These are phyloP conservation scores for Manis javanica DNA, from an alignment of 2,797 vertebrate genomes.

Conservation along the genomic window DNA sequence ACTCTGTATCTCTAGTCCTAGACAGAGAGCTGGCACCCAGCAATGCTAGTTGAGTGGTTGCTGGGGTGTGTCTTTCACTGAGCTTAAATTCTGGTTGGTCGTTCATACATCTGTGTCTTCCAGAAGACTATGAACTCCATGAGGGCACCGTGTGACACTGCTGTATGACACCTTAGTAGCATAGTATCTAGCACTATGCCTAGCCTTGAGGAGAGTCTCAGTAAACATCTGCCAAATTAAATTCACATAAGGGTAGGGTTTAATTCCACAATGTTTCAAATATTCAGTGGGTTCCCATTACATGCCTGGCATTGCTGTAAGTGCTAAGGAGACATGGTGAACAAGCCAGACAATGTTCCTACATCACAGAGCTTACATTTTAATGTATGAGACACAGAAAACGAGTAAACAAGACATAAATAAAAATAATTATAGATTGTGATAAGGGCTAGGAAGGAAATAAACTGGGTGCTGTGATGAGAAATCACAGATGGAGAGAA, in stretches of 20 bases:
- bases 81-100: background rate
- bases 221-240: background rate
- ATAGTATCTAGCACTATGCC: background rate
- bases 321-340: background rate
- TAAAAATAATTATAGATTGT: conserved; percentile 47
- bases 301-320: background rate
- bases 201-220: background rate
- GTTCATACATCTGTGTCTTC: background rate
- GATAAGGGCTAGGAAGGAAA: conserved; percentile 38
- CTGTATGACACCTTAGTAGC: background rate
- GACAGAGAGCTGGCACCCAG: background rate
- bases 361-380: background rate
- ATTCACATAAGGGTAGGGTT: background rate
- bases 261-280: background rate
- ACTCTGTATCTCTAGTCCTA: background rate
- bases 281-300: background rate
- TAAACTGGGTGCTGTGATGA: background rate
- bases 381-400: conserved; percentile 5
- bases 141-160: background rate
- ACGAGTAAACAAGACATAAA: conserved; percentile 56
- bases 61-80: background rate
- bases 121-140: background rate
- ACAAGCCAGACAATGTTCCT: background rate
- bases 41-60: background rate
- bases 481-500: background rate